phyloP scores from a whole-genome alignment of 2,113 vertebrate genomes.

The Grallaria varia region DNA sequence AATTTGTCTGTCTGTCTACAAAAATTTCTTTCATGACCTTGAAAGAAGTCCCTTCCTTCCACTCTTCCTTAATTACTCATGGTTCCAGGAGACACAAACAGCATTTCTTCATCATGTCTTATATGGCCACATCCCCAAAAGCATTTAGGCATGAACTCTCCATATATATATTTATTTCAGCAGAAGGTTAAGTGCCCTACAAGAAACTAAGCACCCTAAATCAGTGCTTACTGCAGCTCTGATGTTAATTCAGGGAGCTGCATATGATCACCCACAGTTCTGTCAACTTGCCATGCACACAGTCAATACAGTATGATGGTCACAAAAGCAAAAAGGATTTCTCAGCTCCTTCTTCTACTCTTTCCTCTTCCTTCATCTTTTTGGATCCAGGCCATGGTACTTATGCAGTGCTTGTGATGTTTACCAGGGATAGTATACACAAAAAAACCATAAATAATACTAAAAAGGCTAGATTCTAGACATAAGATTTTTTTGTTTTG shows the following conservation, averaged over 20 bases:
- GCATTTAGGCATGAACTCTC: neutral
- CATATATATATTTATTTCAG: neutral
- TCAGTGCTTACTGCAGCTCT: neutral
- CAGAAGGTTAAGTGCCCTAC: neutral
- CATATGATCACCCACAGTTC: neutral
- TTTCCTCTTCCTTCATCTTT: neutral
- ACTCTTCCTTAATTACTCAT: neutral
- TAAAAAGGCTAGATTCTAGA: neutral
- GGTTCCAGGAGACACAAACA: neutral
- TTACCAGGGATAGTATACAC: neutral
- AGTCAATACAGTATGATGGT: neutral
- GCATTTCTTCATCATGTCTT: neutral
- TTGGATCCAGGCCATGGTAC: neutral
- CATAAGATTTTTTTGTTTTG: rapidly evolving
- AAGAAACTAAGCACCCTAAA: neutral
- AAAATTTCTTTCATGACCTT: neutral
- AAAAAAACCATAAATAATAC: neutral
- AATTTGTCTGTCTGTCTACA: neutral
- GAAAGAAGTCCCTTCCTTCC: neutral
- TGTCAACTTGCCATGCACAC: neutral
- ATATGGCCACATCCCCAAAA: neutral
- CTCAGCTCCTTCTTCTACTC: neutral
- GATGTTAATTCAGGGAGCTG: neutral
- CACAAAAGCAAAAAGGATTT: neutral
- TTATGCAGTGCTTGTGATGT: neutral